Evolutionary conservation across 2,797 vertebrate genomes (phyloP), one percentile per base, ranked within the genome.

Genomic region (Petrocephalus schoutedeni): DNA sequence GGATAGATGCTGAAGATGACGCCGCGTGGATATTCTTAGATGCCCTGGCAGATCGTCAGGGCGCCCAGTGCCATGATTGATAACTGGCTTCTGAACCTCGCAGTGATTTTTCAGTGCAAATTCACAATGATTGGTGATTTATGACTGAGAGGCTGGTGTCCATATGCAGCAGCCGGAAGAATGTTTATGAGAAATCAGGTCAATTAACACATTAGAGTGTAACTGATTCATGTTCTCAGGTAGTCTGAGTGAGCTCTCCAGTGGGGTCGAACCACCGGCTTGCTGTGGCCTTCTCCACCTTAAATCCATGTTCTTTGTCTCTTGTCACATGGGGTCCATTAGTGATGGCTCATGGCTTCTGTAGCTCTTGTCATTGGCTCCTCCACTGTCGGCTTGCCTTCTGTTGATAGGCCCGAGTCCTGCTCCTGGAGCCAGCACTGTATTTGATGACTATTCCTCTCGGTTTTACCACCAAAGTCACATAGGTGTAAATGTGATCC

Each of bases 1-100:
- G 2, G 53, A 83, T 53, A 83, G n/a, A 83, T 83, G 77, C 77
- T 23, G 41, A 83, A 51, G 77, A 32, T 85, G 84, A 85, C 28
- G 54, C 28, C 84, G 8, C 54, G 32, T n/a, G 23, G 84, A 57
- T 85, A 85, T 85, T 85, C 53, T 85, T 85, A 85, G 84, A 56
- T 12, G 28, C n/a, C 10, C 21, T 58, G 54, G 53, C 54, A 54
- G 84, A 85, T 32, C 54, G 4, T 51, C 28, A 2, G 51, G 23
- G 21, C 10, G 10, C 53, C 54, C 84, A 12, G 54, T 16, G 58
- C 14, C 14, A 12, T 85, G 53, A 85, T 57, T 85, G 84, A 85
- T 36, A 58, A 54, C 9, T 23, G 53, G 23, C 23, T 12, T 58
- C 28, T 2, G 16, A 85, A 85, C 53, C 51, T 58, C 58, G 10